Conservation (phyloP, 2,888 invertebrate genomes). For the Catocala sponsa region DNA sequence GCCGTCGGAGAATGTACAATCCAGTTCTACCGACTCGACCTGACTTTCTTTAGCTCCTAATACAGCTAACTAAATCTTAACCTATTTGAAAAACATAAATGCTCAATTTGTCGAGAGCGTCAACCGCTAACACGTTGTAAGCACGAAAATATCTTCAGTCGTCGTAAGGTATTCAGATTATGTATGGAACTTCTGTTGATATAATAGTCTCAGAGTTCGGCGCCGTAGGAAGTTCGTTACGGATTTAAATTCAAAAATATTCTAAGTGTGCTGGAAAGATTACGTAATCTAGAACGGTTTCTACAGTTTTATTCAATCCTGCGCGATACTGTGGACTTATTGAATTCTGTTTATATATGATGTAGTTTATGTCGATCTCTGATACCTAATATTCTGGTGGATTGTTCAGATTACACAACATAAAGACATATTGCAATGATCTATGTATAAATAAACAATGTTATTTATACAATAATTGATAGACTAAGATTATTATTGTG, state of each 20-base stretch:
- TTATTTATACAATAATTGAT: too few species aligned
- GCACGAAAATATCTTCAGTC: constrained; percentile 45
- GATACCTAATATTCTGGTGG: too few species aligned
- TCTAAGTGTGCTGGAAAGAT: constrained; percentile 25
- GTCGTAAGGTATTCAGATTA: constrained; percentile 38
- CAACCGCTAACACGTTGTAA: constrained; percentile 31
- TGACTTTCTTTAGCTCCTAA: constrained; percentile 77
- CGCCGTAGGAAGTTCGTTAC: constrained; percentile 30
- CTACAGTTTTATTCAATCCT: background rate
- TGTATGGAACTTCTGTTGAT: constrained; percentile 33
- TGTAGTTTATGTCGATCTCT: background rate
- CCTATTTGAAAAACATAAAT: constrained; percentile 37
- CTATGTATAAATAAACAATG: too few species aligned
- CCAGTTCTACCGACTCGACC: constrained; percentile 76
- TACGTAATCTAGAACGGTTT: constrained; percentile 9
- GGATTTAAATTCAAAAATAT: constrained; percentile 24
- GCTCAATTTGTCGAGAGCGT: constrained; percentile 40
- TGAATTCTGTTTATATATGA: background rate
- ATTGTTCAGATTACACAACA: too few species aligned
- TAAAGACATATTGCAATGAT: too few species aligned
- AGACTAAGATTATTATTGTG: too few species aligned
- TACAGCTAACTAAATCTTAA: constrained; percentile 50
- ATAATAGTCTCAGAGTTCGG: constrained; percentile 25
- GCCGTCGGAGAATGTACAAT: constrained; percentile 72
- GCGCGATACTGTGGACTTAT: background rate